Percentiles rank a stretch among this genome's conserved stretches.
Conservation (phyloP, 2,797 vertebrate species). For the Pantherophis vulpinus region DNA sequence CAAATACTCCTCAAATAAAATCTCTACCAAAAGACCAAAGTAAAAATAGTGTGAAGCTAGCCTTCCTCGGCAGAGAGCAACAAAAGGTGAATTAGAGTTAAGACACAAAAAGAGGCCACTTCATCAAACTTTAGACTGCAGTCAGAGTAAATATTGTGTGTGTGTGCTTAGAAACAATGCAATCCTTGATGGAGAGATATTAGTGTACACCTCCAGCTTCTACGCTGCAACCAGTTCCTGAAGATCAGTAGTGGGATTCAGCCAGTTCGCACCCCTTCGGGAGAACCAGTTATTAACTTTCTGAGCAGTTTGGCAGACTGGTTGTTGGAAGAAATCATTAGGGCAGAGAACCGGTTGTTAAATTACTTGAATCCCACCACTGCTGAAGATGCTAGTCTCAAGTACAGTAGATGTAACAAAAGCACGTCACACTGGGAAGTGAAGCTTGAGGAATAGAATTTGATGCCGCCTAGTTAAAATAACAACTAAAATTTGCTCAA, state of each 20-base stretch:
- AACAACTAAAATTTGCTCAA: neutral
- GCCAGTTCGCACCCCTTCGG: no score
- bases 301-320: no score
- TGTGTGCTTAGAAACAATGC: neutral
- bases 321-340: no score
- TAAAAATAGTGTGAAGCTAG: neutral
- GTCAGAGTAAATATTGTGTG: neutral
- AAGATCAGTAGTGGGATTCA: neutral
- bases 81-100: neutral
- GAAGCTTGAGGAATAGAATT: neutral
- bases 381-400: neutral
- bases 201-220: neutral
- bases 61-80: neutral
- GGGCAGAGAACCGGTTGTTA: no score
- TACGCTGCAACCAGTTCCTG: neutral
- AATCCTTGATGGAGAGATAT: neutral
- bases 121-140: neutral
- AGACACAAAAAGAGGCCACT: neutral
- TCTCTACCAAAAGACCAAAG: neutral
- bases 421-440: neutral
- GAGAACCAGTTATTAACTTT: no score
- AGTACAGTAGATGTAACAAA: neutral
- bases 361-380: no score
- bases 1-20: neutral
- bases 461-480: neutral